These are phyloP conservation scores for Alectoris magna DNA, from an alignment of 2,797 vertebrate species.

Conservation along the genomic window DNA sequence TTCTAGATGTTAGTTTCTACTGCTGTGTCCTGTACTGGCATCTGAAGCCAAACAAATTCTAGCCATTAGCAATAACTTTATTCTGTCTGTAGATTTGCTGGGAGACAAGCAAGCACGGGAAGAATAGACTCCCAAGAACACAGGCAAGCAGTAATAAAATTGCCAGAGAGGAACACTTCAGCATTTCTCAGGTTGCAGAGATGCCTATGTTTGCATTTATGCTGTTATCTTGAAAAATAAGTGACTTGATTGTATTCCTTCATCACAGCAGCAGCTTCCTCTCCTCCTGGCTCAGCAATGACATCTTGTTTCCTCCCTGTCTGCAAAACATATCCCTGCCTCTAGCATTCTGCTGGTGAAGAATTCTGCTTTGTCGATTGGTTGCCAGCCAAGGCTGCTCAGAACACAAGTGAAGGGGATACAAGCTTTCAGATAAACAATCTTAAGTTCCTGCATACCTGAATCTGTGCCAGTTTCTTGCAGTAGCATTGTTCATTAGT, in stretches of 20 bases:
- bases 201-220: neutral
- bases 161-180: neutral
- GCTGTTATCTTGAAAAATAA: slow-evolving; percentile 24
- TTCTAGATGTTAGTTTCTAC: neutral
- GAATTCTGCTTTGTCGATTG: slow-evolving; percentile 48
- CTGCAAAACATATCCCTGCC: slow-evolving; percentile 13
- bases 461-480: slow-evolving; percentile 47
- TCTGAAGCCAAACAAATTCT: neutral
- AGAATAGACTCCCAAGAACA: neutral
- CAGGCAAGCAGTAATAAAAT: neutral
- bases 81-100: neutral
- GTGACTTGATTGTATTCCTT: slow-evolving; percentile 6
- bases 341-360: slow-evolving; percentile 1
- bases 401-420: slow-evolving; percentile 42
- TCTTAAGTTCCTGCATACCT: slow-evolving; percentile 44
- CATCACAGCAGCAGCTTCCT: slow-evolving; percentile 48
- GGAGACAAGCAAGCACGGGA: neutral
- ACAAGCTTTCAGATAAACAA: slow-evolving; percentile 51
- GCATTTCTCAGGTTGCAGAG: slow-evolving; percentile 13
- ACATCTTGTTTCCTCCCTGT: slow-evolving; percentile 44
- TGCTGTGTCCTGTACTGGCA: neutral
- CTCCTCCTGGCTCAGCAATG: slow-evolving; percentile 31
- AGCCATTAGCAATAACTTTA: neutral
- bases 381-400: slow-evolving; percentile 38
- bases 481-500: slow-evolving; percentile 3